Evolutionary conservation across 2,797 vertebrate species (phyloP), one percentile per base, ranked within the genome.

Genomic region (Tapirus indicus): DNA sequence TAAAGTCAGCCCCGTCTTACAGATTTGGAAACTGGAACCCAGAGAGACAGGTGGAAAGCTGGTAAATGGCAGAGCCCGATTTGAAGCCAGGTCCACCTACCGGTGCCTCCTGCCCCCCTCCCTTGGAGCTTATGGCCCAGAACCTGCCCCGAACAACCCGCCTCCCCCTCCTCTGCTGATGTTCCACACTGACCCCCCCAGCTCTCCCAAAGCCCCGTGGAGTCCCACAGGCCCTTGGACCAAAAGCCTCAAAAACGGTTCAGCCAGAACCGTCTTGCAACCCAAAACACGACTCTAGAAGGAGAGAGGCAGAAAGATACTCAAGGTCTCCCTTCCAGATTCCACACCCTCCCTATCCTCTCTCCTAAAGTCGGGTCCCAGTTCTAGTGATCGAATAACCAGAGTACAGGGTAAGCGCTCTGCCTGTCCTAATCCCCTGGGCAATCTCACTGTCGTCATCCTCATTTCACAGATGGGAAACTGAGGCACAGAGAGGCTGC

Each of bases 401-500:
- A 14, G 13, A 4, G 49, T 52, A 5, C 49, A 52, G 49, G 49
- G 49, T 52, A 13, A 52, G 49, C 4, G 49, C 49, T 16, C 49
- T 16, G 14, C 49, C 68, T 27, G 5, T 16, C 32, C 85, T 41
- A 41, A 16, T 17, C 7, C 38, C 21, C 32, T 14, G 35, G 47
- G 17, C 0, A 6, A 41, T 1, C 41, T 71, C 74, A 38, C 21
- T 20, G 41, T 25, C 21, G 3, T 20, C 17, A 8, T 32, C 56
- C 68, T 29, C 79, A 52, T 92, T 97, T 94, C 82, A 75, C 80
- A 93, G 71, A 56, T 18, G 38, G 88, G 5, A 83, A 97, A 88
- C 74, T 60, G 56, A 91, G 90, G 74, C 82, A 94, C 52, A 49
- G 74, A 80, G n/a, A 93, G 49, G 89, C 16, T 56, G 13, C 71